Base-by-base conservation (phyloP, 1,140 invertebrate species). In the Leptinotarsa undecemlineata region DNA sequence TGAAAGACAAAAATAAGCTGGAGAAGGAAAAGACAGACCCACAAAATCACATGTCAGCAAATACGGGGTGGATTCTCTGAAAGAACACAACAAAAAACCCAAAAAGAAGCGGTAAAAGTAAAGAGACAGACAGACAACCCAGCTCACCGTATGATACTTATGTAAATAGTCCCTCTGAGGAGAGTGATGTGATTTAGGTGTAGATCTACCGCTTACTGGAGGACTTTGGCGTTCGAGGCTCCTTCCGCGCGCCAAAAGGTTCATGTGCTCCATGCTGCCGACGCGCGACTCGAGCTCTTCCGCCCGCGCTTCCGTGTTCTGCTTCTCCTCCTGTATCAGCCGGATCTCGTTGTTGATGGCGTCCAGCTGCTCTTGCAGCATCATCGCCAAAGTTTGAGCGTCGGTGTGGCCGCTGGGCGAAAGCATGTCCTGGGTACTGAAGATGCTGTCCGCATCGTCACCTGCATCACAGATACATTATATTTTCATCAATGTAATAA, bases 291-390 rank as follows among this genome's bases (percentile, higher is more conserved):
- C 98, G 48, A 99, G 87, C 85, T 99, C 97, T 86, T 99, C 98
- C 1, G 98, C 98, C 70, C 97, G 85, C 1, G 97, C 95, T 86
- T 99, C 98, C 3, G 96, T 98, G 82, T 91, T 97, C 86, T 99
- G 96, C 85, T 99, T 99, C 87, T 99, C 98, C 88, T 99, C 98
- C 89, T 99, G 96, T 64, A 98, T 98, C 80, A 98, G 87, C 6
- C 90, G 85, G 79, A 99, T 99, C 89, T 99, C 98, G 84, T 98
- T 98, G 87, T 99, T 99, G 81, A 99, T 99, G 78, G 98, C 98
- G 87, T 99, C 98, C 64, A 99, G 88, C 86, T 99, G 98, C 85
- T 99, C 97, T 87, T 99, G 98, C 74, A 99, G 88, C 96, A 99
- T 99, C 80, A 98, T 90, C 23, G 98, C 98, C 72, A 99, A 88